Percentiles rank a stretch among this genome's conserved stretches.
Conservation (phyloP, 1,140 invertebrate genomes). For the Meloidogyne hapla region DNA sequence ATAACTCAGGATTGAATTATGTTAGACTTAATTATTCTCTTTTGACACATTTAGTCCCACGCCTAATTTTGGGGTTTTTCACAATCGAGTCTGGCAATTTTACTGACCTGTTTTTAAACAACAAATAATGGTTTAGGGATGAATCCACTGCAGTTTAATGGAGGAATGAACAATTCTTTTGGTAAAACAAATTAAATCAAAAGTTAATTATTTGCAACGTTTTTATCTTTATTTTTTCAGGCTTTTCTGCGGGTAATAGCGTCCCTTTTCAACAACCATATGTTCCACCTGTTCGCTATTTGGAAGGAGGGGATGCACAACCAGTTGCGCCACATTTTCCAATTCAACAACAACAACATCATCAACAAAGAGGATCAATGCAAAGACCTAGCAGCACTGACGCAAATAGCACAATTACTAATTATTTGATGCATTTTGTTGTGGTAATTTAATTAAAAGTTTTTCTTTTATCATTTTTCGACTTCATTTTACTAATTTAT, state of each 20-base stretch:
- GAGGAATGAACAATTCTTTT: neutral
- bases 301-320: conserved; percentile 5
- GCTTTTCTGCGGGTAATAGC: neutral
- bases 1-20: too few species aligned
- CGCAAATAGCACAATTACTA: conserved; percentile 44
- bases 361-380: neutral
- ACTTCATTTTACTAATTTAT: neutral
- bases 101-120: neutral
- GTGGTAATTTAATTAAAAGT: conserved; percentile 39
- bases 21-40: too few species aligned
- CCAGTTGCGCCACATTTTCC: conserved; percentile 5
- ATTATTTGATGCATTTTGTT: conserved; percentile 46
- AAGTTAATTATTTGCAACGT: neutral
- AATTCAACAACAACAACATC: conserved; percentile 4
- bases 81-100: too few species aligned
- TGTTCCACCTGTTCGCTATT: conserved; percentile 11
- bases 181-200: too few species aligned
- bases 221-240: neutral
- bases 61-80: too few species aligned
- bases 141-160: neutral
- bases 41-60: too few species aligned
- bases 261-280: neutral
- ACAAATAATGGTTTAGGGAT: neutral
- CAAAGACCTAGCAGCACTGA: conserved; percentile 38
- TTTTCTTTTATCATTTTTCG: too few species aligned